Base-by-base conservation (phyloP, 2,797 vertebrate species). In the Hoplostethus mediterraneus region DNA sequence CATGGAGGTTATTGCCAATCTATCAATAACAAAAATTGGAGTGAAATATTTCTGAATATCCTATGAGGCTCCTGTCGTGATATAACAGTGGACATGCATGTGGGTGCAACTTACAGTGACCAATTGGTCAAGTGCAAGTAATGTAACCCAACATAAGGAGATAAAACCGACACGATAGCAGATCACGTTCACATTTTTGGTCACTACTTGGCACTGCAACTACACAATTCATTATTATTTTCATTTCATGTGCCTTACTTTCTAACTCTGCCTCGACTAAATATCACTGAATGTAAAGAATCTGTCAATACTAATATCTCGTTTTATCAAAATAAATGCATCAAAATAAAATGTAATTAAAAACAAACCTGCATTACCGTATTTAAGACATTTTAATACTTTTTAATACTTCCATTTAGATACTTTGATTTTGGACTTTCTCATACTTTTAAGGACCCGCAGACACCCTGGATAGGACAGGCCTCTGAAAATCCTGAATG, bases 401-500 rank as follows among this genome's bases (percentile, higher is more conserved):
- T 28, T 52, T 51, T 47, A 53, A 60, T 30, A 30, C 57, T 44
- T 61, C 31, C 71, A 77, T 11, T 44, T 63, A 36, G 68, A 77
- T 11, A 47, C 70, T 59, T 57, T n/a, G 6, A 57, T 54, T 56
- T 28, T 17, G 63, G 57, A 57, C n/a, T 53, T 25, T 21, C 1
- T 21, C 1, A 21, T 21, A 21, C 21, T 75, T 52, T 58, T 31
- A 62, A 52, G 60, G 30, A 77, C 45, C 38, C 30, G 73, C 63
- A 3, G 33, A 21, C 21, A 21, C 21, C 33, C 6, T 67, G 21
- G 21, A 21, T 21, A 21, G 21, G 21, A 21, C 21, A 21, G 67
- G 76, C 79, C 73, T 60, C 54, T 16, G 57, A 61, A 42, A 73
- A 69, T 57, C 59, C 59, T 49, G 25, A 64, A 71, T 31, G 68